Evolutionary conservation across 2,888 invertebrate species (phyloP).

Genomic region (Argynnis bischoffii): DNA sequence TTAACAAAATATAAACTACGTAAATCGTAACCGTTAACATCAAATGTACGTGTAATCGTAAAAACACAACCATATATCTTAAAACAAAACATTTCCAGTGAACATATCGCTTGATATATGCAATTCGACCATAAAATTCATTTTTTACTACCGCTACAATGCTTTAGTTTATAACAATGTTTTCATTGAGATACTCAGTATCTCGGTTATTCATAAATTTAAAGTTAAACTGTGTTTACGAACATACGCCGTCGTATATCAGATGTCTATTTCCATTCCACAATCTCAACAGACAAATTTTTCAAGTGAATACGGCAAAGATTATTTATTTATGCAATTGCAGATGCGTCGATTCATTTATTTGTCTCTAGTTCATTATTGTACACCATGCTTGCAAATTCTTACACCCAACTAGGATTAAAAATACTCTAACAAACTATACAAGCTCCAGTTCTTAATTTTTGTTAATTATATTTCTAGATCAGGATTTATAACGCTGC

Average conservation of each 20-base stretch:
- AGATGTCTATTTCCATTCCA: conserved; percentile 63
- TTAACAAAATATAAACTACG: background rate
- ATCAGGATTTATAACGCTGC: too few species aligned
- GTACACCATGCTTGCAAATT: too few species aligned
- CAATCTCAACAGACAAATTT: conserved; percentile 55
- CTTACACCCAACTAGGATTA: too few species aligned
- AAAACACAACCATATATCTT: conserved; percentile 44
- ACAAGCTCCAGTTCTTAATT: too few species aligned
- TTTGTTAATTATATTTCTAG: too few species aligned
- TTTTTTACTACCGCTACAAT: conserved; percentile 48
- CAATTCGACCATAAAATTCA: conserved; percentile 50
- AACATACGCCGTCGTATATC: conserved; percentile 57
- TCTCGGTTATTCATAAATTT: conserved; percentile 68
- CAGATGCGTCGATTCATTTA: conserved; percentile 20
- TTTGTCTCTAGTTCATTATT: background rate
- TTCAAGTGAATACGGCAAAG: conserved; percentile 45
- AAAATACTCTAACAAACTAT: too few species aligned
- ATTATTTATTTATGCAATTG: conserved; percentile 43
- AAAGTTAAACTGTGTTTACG: conserved; percentile 60
- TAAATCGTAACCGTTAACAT: conserved; percentile 35
- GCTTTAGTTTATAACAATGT: conserved; percentile 62
- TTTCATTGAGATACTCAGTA: conserved; percentile 64
- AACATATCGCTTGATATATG: conserved; percentile 44
- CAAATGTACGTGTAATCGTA: conserved; percentile 41
- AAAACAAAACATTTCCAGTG: conserved; percentile 49